These are phyloP conservation scores for Torymus aiolomorphi DNA, from an alignment of 2,888 invertebrate species.

Conservation along the genomic window DNA sequence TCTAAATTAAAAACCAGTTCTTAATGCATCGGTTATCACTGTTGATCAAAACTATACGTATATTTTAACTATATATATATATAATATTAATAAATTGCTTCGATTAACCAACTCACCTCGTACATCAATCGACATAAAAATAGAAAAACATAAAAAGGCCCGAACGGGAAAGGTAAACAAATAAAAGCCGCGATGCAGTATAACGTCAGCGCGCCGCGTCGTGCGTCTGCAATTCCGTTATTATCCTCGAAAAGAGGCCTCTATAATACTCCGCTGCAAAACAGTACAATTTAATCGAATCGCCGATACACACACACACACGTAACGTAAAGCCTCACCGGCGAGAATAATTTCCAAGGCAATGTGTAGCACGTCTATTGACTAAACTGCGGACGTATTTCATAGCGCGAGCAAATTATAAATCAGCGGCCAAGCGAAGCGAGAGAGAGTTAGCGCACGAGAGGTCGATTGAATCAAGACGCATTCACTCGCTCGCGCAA, in stretches of 20 bases:
- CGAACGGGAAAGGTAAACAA: too few species aligned
- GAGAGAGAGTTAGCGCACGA: not conserved
- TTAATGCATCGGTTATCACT: too few species aligned
- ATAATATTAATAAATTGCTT: too few species aligned
- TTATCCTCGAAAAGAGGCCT: not conserved
- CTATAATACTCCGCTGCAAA: not conserved
- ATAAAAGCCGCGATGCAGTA: too few species aligned
- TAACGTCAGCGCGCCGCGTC: too few species aligned
- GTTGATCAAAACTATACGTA: too few species aligned
- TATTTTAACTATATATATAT: too few species aligned
- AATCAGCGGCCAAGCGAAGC: constrained; percentile 19
- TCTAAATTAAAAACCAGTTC: too few species aligned
- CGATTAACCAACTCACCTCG: too few species aligned
- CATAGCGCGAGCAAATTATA: constrained; percentile 26
- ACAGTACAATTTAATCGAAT: constrained; percentile 21
- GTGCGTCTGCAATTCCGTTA: not conserved
- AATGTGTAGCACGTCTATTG: constrained; percentile 27
- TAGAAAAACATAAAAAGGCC: too few species aligned
- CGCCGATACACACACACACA: not conserved
- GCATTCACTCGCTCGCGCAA: constrained; percentile 24
- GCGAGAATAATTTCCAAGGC: constrained; percentile 18
- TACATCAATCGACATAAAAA: too few species aligned
- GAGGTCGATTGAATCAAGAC: constrained; percentile 39
- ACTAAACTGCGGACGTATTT: constrained; percentile 7
- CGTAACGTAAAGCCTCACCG: not conserved